Percentiles rank a stretch among this genome's conserved stretches.
These are phyloP conservation scores for Endotricha flammealis DNA, from an alignment of 2,888 invertebrate species.

Conservation along the genomic window DNA sequence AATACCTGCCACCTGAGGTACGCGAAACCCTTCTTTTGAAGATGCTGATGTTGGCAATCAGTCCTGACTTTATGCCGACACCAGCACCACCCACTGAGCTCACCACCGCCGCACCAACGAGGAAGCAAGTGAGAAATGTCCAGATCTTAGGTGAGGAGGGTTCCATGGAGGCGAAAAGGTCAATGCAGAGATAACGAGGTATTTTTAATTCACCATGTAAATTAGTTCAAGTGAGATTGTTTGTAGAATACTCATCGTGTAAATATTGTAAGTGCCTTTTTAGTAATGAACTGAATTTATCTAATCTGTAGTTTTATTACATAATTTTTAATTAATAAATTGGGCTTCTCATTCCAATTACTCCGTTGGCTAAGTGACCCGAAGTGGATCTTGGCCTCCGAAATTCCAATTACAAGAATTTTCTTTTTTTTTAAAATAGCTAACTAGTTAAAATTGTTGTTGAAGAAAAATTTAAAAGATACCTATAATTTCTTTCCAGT, in stretches of 20 bases:
- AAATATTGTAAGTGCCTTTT: constrained; percentile 47
- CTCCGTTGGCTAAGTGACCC: no score
- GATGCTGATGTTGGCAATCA: constrained; percentile 85
- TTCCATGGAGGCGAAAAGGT: constrained; percentile 47
- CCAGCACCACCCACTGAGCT: constrained; percentile 61
- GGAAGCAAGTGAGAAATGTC: constrained; percentile 82
- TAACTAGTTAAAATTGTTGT: no score
- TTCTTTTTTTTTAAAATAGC: no score
- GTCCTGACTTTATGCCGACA: constrained; percentile 75
- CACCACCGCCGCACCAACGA: constrained; percentile 69
- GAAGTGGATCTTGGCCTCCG: no score
- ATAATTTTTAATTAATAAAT: no score
- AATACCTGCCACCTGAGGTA: constrained; percentile 83
- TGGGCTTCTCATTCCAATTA: no score
- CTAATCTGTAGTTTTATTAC: constrained; percentile 28
- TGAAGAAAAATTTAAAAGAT: no score
- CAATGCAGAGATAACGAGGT: constrained; percentile 47
- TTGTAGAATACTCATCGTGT: constrained; percentile 54
- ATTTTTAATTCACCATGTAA: constrained; percentile 33
- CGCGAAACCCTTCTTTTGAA: constrained; percentile 83
- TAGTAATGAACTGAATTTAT: constrained; percentile 38
- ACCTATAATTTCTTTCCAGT: no score
- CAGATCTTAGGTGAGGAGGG: constrained; percentile 84
- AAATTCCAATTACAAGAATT: no score
- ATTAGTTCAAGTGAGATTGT: constrained; percentile 31